These are phyloP conservation scores for Amazona guildingii DNA, from an alignment of 2,113 vertebrate species.

Conservation along the genomic window DNA sequence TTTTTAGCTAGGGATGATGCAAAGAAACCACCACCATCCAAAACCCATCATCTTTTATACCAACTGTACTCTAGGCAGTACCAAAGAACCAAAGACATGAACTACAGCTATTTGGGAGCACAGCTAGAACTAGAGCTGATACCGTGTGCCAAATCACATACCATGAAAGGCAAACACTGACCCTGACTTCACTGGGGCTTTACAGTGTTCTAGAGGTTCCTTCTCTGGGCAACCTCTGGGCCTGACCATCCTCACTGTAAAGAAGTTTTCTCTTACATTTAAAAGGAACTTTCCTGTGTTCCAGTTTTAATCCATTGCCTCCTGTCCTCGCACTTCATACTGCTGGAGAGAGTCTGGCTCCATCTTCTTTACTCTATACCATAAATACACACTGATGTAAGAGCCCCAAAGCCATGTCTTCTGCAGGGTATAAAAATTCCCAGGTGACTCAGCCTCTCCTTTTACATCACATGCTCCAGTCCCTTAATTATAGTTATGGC, in stretches of 20 bases:
- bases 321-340: neutral
- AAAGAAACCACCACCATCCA: neutral
- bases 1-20: neutral
- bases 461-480: neutral
- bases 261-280: neutral
- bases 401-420: neutral
- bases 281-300: neutral
- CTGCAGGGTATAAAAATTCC: neutral
- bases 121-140: neutral
- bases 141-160: too few species aligned
- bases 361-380: neutral
- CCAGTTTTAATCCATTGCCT: neutral
- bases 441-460: neutral
- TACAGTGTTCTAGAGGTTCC: neutral
- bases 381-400: neutral
- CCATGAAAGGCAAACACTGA: neutral
- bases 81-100: neutral
- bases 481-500: neutral
- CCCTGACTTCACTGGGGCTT: neutral
- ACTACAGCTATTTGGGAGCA: neutral
- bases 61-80: neutral
- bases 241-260: neutral
- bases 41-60: neutral
- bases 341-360: neutral
- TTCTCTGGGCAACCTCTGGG: neutral